phyloP scores from a whole-genome alignment of 1,140 invertebrate genomes.

The Platyura marginata region DNA sequence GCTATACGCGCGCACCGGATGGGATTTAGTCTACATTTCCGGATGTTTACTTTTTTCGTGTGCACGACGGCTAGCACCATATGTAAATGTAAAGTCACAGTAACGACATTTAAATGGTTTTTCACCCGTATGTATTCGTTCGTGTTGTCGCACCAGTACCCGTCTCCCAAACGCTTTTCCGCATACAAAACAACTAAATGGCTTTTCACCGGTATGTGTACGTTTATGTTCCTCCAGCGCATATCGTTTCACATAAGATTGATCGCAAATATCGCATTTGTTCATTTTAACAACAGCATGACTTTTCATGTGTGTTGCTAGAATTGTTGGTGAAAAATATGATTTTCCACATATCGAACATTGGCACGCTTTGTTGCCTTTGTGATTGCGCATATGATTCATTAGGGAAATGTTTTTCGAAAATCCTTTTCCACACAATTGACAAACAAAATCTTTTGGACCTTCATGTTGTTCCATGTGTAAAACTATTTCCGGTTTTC shows the following conservation, averaged over 20 bases:
- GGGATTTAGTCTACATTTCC: neutral
- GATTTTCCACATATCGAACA: neutral
- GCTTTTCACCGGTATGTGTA: slow-evolving; percentile 13
- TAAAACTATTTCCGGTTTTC: too few relatives aligned
- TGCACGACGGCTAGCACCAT: neutral
- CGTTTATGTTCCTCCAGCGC: neutral
- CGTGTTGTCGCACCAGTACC: slow-evolving; percentile 50
- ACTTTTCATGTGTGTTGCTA: neutral
- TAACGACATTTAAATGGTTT: slow-evolving; percentile 40
- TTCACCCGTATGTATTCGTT: slow-evolving; percentile 37
- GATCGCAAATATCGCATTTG: neutral
- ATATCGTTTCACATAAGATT: neutral
- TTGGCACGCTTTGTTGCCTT: neutral
- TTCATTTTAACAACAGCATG: neutral
- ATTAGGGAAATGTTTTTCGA: neutral
- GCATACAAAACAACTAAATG: slow-evolving; percentile 71
- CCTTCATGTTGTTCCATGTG: neutral
- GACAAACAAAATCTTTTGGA: neutral
- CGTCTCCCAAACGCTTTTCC: slow-evolving; percentile 76
- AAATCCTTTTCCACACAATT: neutral
- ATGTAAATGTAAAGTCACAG: slow-evolving; percentile 27
- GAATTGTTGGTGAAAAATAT: neutral
- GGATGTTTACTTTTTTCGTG: neutral
- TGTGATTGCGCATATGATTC: neutral
- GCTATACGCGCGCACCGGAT: too few relatives aligned